phyloP scores from a whole-genome alignment of 2,113 vertebrate species.

The Sander vitreus region DNA sequence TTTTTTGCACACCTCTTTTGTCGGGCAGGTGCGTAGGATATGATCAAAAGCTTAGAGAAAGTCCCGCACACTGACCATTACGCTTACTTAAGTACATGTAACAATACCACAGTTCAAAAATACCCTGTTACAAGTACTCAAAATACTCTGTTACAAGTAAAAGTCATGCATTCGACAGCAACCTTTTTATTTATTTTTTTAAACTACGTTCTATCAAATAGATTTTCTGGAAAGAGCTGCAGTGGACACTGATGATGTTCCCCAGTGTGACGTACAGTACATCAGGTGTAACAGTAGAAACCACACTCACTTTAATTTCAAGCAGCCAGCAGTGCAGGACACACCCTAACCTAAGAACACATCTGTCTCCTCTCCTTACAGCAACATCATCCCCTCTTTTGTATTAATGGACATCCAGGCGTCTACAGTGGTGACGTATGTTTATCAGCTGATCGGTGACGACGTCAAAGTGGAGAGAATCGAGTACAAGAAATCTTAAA shows the following conservation, averaged over 20 bases:
- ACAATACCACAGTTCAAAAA: too few relatives aligned
- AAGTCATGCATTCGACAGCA: not conserved
- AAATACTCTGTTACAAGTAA: too few relatives aligned
- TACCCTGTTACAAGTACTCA: too few relatives aligned
- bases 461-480: conserved; percentile 99
- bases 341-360: not conserved
- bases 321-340: not conserved
- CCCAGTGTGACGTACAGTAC: not conserved
- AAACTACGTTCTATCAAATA: not conserved
- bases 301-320: not conserved
- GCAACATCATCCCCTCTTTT: conserved; percentile 99
- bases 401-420: conserved; percentile 99
- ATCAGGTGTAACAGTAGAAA: not conserved
- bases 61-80: too few relatives aligned
- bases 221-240: not conserved
- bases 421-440: conserved; percentile 98
- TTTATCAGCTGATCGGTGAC: conserved; percentile 97
- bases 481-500: conserved; percentile 98
- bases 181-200: not conserved
- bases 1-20: too few relatives aligned
- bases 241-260: not conserved
- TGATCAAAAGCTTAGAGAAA: too few relatives aligned
- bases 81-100: too few relatives aligned
- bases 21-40: too few relatives aligned
- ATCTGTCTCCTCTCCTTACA: conserved; percentile 74